Evolutionary conservation across 2,888 invertebrate genomes (phyloP), one percentile per base, ranked within the genome.

Genomic region (Synergus umbraculus): DNA sequence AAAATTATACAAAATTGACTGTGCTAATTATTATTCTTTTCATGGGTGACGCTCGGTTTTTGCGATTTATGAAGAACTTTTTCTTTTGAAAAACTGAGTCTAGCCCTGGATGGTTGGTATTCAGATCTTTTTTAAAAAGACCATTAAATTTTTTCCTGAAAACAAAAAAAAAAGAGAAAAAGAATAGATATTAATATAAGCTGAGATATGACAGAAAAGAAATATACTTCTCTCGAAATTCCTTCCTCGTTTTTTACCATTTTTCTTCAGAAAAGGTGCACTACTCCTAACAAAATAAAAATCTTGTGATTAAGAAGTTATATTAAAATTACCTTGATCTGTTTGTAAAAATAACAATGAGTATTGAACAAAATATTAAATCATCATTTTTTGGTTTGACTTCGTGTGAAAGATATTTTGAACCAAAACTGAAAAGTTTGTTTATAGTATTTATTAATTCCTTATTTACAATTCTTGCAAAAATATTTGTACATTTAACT

Each of bases 381-480:
- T 44, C 44, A 44, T 10, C 9, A 44, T 10, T 44, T 1, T 10
- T 10, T 10, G 10, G 44, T 44, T 44, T 44, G 10, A 44, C 10
- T 44, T 44, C 10, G 44, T 10, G 44, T 44, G 44, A 44, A 44
- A 44, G 2, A 54, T 8, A n/a, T 54, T 54, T n/a, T n/a, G n/a
- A 54, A 7, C 8, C n/a, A 60, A 22, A 4, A 60, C 9, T 18
- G 2, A 5, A 29, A 15, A 29, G 9, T 69, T 69, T 46, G 7
- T 46, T 43, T 29, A 46, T 29, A 12, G 13, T 49, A 46, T 49
- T 69, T 29, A 13, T 69, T 15, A 12, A 29, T 44, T 66, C 43
- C 9, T 29, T 69, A 69, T 69, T 29, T 69, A 69, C 69, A 69
- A 12, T 69, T 49, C 29, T 69, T 69, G 69, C 22, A 49, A 69